A percentile compares a stretch with the other conserved stretches of the same genome.
phyloP scores from a whole-genome alignment of 2,888 invertebrate species.

The Sisyra terminalis region DNA sequence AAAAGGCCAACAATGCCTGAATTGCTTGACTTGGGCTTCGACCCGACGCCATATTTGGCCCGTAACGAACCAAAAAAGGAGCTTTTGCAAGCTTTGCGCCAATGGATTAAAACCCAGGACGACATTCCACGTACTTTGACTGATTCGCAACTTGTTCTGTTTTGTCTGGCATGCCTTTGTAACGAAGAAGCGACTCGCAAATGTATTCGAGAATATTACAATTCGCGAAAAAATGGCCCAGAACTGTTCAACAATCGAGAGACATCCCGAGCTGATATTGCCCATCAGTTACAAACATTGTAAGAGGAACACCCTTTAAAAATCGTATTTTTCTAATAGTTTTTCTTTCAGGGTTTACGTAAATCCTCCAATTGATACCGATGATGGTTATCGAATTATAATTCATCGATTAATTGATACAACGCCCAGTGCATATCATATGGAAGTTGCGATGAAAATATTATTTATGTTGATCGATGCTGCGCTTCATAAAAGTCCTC shows the following conservation, averaged over 20 bases:
- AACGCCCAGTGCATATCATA: constrained; percentile 38
- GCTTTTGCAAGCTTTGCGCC: constrained; percentile 18
- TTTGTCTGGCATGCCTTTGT: constrained; percentile 47
- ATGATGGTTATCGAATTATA: constrained; percentile 40
- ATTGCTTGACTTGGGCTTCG: constrained; percentile 13
- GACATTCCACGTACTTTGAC: constrained; percentile 32
- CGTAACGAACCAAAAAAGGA: constrained; percentile 16
- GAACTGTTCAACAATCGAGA: constrained; percentile 45
- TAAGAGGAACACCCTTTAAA: constrained; percentile 30
- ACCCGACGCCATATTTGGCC: constrained; percentile 17
- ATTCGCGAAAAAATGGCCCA: constrained; percentile 36
- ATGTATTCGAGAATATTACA: constrained; percentile 47
- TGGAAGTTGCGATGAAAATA: constrained; percentile 37
- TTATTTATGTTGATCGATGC: constrained; percentile 25
- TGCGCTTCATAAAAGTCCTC: constrained; percentile 37
- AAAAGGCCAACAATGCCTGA: neutral
- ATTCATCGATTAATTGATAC: constrained; percentile 40
- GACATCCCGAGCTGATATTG: constrained; percentile 23
- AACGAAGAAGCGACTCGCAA: constrained; percentile 37
- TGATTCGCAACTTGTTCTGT: constrained; percentile 44
- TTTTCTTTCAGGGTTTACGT: constrained; percentile 44
- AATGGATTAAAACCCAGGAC: constrained; percentile 16
- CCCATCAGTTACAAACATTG: constrained; percentile 31
- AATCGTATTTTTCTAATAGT: constrained; percentile 12
- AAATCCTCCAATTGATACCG: constrained; percentile 37